phyloP scores from a whole-genome alignment of 2,888 invertebrate genomes.

The Stratiomys singularior region DNA sequence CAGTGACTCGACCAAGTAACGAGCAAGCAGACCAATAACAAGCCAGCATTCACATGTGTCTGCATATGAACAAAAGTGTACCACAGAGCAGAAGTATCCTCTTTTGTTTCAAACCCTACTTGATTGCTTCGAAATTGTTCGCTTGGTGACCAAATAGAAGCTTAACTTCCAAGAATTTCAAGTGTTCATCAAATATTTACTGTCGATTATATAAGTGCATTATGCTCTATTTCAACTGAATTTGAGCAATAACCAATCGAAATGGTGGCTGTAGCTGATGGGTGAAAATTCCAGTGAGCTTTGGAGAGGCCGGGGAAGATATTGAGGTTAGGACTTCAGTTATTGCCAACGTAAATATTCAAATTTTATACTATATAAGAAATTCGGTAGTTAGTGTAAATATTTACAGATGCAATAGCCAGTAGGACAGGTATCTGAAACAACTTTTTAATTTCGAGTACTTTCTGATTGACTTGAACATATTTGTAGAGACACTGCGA shows the following conservation, averaged over 20 bases:
- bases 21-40: not conserved
- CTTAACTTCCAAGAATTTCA: conserved; percentile 40
- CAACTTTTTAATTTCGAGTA: too few relatives aligned
- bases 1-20: not conserved
- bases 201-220: conserved; percentile 39
- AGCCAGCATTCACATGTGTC: too few relatives aligned
- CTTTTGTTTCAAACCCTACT: conserved; percentile 10
- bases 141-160: conserved; percentile 44
- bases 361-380: too few relatives aligned
- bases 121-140: conserved; percentile 32
- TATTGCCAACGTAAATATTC: too few relatives aligned
- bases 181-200: conserved; percentile 45
- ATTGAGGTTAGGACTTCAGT: not conserved
- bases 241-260: not conserved
- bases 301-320: not conserved
- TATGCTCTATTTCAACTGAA: not conserved
- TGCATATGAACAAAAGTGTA: not conserved
- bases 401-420: too few relatives aligned
- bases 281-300: not conserved
- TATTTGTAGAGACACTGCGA: too few relatives aligned
- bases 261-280: not conserved
- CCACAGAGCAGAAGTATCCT: conserved; percentile 24
- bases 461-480: too few relatives aligned
- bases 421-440: too few relatives aligned
- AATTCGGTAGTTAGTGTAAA: too few relatives aligned